These are phyloP conservation scores for Nematopogon swammerdamellus DNA, from an alignment of 2,888 invertebrate genomes.

Conservation along the genomic window DNA sequence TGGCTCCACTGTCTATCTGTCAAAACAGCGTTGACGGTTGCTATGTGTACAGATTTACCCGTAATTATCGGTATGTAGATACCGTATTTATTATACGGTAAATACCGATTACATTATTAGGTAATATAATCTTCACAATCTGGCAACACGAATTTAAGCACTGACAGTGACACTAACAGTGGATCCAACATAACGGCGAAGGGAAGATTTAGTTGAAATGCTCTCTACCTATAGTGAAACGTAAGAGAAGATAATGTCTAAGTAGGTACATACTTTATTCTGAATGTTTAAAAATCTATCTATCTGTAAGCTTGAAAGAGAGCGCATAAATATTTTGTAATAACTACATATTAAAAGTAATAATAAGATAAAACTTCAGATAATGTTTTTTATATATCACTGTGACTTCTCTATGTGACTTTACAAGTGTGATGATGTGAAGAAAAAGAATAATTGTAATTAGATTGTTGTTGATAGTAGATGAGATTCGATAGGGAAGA, in stretches of 20 bases:
- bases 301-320: conserved; percentile 36
- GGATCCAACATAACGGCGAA: no score
- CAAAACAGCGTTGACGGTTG: no score
- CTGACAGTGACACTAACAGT: no score
- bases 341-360: conserved; percentile 46
- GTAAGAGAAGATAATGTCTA: conserved; percentile 1
- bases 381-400: conserved; percentile 45
- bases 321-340: conserved; percentile 48
- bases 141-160: no score
- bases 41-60: no score
- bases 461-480: conserved; percentile 18
- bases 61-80: no score
- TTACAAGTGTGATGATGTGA: conserved; percentile 51
- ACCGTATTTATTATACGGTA: no score
- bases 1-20: no score
- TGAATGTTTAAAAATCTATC: conserved; percentile 26
- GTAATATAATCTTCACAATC: no score
- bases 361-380: conserved; percentile 38
- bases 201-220: no score
- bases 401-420: conserved; percentile 45
- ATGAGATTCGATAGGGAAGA: conserved; percentile 15
- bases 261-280: conserved; percentile 17
- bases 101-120: no score
- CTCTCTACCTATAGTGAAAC: no score
- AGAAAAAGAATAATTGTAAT: conserved; percentile 29